A percentile compares a stretch with the other conserved stretches of the same genome.
These are phyloP conservation scores for Drosophila micromelanica DNA, from an alignment of 1,140 invertebrate species.

Conservation along the genomic window DNA sequence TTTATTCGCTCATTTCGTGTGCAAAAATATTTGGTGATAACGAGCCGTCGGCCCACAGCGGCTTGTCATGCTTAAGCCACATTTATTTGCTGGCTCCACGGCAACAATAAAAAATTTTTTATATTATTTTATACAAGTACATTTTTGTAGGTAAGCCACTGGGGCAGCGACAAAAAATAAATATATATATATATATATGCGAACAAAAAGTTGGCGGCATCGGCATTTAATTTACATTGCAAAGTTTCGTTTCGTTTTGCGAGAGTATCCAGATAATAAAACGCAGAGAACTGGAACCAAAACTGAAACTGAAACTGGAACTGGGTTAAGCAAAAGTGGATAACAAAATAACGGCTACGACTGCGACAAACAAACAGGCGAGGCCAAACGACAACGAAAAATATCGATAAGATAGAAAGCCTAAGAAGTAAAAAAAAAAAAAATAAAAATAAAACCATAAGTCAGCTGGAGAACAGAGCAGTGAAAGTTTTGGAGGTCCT, in stretches of 20 bases:
- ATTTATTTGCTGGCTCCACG: slow-evolving; percentile 68
- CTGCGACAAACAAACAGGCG: slow-evolving; percentile 28
- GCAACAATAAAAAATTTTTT: slow-evolving; percentile 65
- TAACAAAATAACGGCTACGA: slow-evolving; percentile 27
- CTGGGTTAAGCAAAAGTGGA: slow-evolving; percentile 66
- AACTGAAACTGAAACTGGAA: slow-evolving; percentile 48
- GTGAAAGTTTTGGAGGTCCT: slow-evolving; percentile 47
- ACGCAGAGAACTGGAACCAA: slow-evolving; percentile 39
- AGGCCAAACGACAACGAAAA: slow-evolving; percentile 29
- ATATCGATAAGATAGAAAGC: slow-evolving; percentile 61
- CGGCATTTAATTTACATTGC: slow-evolving; percentile 81
- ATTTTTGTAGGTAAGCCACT: slow-evolving; percentile 26
- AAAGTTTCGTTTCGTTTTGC: slow-evolving; percentile 62
- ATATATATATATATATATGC: slow-evolving; percentile 36
- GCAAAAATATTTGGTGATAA: slow-evolving; percentile 82
- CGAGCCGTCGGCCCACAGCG: slow-evolving; percentile 69
- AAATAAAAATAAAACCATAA: slow-evolving; percentile 4
- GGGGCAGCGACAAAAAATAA: slow-evolving; percentile 8
- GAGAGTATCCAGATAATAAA: slow-evolving; percentile 72
- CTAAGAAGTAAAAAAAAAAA: slow-evolving; percentile 31
- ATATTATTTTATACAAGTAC: slow-evolving; percentile 26
- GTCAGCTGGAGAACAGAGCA: slow-evolving; percentile 6
- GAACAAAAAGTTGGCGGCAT: slow-evolving; percentile 69
- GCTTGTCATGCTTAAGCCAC: slow-evolving; percentile 81
- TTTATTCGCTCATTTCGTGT: slow-evolving; percentile 80